Evolutionary conservation across 2,888 invertebrate genomes (phyloP).

Genomic region (Sphaeridia pumilis): DNA sequence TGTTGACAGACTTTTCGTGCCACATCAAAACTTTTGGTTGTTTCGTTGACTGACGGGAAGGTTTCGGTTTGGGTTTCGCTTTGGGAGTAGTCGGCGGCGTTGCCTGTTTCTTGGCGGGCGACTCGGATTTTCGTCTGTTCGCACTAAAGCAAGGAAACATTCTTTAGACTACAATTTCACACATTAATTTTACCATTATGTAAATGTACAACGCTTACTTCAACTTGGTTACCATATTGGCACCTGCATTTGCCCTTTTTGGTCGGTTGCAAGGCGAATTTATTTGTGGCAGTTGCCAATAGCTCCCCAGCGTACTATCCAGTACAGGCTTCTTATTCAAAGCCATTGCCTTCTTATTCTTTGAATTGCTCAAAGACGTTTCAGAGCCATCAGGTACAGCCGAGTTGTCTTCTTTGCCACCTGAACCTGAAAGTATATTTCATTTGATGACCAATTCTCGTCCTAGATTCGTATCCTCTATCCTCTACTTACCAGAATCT

Average conservation of each 20-base stretch:
- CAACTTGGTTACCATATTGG: conserved; percentile 11
- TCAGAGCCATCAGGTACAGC: too few relatives aligned
- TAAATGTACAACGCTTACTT: not conserved
- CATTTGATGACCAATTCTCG: too few relatives aligned
- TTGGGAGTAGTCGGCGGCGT: too few relatives aligned
- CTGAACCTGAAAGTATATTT: too few relatives aligned
- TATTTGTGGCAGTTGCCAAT: conserved; percentile 8
- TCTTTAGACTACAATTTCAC: not conserved
- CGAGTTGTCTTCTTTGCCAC: too few relatives aligned
- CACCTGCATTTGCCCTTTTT: conserved; percentile 12
- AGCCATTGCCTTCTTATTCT: too few relatives aligned
- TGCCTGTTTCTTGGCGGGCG: not conserved
- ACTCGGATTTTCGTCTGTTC: not conserved
- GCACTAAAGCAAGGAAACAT: not conserved
- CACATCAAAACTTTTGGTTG: not conserved
- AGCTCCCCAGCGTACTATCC: conserved; percentile 8
- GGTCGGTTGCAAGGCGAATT: conserved; percentile 14
- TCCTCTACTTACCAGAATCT: too few relatives aligned
- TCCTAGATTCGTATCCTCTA: too few relatives aligned
- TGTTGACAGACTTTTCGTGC: conserved; percentile 4
- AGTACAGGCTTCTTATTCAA: conserved; percentile 5
- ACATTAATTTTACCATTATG: too few relatives aligned
- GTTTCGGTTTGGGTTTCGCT: too few relatives aligned
- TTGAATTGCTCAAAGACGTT: too few relatives aligned
- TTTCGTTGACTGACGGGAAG: not conserved